Percentiles rank a stretch among this genome's conserved stretches.
These are phyloP conservation scores for Tragelaphus buxtoni DNA, from an alignment of 2,113 vertebrate species.

Conservation along the genomic window DNA sequence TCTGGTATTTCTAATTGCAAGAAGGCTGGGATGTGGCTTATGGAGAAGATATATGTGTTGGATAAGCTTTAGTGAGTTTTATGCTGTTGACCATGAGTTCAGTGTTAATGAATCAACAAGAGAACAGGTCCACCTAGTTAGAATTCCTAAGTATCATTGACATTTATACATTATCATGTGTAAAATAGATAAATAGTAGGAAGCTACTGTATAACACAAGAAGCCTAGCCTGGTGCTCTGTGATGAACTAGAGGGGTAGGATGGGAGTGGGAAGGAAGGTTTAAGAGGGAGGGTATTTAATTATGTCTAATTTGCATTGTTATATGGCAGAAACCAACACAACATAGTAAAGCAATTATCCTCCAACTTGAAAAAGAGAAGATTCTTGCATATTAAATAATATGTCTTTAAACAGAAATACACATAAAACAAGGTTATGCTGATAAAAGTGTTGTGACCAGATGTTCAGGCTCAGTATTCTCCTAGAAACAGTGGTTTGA, in stretches of 20 bases:
- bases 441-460: not conserved
- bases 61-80: not conserved
- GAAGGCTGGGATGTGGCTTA: not conserved
- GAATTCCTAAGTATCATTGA: too few relatives aligned
- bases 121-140: too few relatives aligned
- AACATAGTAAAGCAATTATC: not conserved
- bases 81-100: too few relatives aligned
- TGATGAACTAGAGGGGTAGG: not conserved
- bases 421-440: not conserved
- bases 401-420: not conserved
- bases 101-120: too few relatives aligned
- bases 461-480: not conserved
- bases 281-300: not conserved
- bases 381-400: not conserved
- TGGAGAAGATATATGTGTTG: not conserved
- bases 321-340: not conserved
- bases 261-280: not conserved
- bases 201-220: too few relatives aligned
- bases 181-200: too few relatives aligned
- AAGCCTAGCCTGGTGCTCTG: too few relatives aligned
- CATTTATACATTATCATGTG: too few relatives aligned
- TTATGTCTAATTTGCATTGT: not conserved
- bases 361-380: not conserved
- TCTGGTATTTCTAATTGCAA: not conserved
- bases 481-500: not conserved